Conservation (phyloP, 2,888 invertebrate genomes). For the Embidobia sp. region DNA sequence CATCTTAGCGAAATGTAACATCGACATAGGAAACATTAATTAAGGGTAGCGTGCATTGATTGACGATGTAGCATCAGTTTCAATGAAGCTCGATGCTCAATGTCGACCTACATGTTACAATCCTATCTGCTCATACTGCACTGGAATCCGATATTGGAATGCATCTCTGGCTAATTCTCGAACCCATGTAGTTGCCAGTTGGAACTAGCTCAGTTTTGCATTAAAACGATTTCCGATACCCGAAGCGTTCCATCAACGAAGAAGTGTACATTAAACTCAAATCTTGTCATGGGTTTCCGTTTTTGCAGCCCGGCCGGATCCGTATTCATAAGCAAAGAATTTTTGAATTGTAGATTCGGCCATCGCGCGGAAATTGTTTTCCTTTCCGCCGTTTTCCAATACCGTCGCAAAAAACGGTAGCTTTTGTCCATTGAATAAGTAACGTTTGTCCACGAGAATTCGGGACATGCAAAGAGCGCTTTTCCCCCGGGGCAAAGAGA, state of each 20-base stretch:
- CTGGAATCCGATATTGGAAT: conserved; percentile 59
- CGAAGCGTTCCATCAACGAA: conserved; percentile 22
- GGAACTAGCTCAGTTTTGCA: conserved; percentile 45
- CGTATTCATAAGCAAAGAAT: conserved; percentile 8
- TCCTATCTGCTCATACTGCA: conserved; percentile 46
- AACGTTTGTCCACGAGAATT: not conserved
- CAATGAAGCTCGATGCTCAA: conserved; percentile 46
- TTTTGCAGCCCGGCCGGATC: not conserved
- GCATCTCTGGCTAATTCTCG: conserved; percentile 60
- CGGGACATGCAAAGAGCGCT: no score
- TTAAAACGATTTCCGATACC: conserved; percentile 57
- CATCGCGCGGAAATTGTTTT: conserved; percentile 14
- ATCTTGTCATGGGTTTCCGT: conserved; percentile 9
- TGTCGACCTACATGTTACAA: conserved; percentile 50
- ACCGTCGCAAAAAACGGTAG: not conserved
- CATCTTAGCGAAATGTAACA: conserved; percentile 30
- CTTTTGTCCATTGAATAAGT: not conserved
- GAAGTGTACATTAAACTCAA: conserved; percentile 22
- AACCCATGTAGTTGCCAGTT: conserved; percentile 39
- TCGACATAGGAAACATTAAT: conserved; percentile 39
- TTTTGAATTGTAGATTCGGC: conserved; percentile 9
- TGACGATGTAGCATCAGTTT: conserved; percentile 55
- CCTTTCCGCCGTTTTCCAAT: not conserved
- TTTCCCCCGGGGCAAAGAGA: no score
- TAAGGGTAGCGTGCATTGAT: conserved; percentile 46